Percentiles rank a stretch among this genome's conserved stretches.
Conservation (phyloP, 2,888 invertebrate genomes). For the Sarcophaga variegata region DNA sequence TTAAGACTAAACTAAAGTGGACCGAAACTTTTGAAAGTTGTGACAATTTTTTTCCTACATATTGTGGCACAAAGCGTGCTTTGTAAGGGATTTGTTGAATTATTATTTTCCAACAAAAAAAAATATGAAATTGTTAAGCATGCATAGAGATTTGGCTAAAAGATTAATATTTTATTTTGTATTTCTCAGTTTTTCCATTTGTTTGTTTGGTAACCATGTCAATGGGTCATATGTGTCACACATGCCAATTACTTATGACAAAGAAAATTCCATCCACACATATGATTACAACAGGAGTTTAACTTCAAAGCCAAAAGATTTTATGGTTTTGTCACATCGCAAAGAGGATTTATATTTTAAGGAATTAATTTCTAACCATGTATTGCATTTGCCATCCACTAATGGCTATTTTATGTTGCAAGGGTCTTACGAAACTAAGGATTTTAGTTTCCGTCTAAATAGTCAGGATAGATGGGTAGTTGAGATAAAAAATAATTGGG, state of each 20-base stretch:
- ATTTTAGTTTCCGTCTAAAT: slow-evolving; percentile 36
- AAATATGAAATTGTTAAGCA: neutral
- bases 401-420: slow-evolving; percentile 57
- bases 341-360: slow-evolving; percentile 52
- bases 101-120: slow-evolving; percentile 60
- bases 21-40: slow-evolving; percentile 51
- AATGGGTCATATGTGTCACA: slow-evolving; percentile 68
- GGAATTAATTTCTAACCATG: slow-evolving; percentile 26
- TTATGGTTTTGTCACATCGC: slow-evolving; percentile 68
- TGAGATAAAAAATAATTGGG: slow-evolving; percentile 59
- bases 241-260: slow-evolving; percentile 48
- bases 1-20: neutral
- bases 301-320: slow-evolving; percentile 61
- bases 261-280: slow-evolving; percentile 1
- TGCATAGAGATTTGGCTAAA: slow-evolving; percentile 28
- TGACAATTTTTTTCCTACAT: slow-evolving; percentile 5
- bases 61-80: slow-evolving; percentile 57
- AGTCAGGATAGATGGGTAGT: slow-evolving; percentile 36
- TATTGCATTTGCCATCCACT: slow-evolving; percentile 32
- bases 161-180: slow-evolving; percentile 38
- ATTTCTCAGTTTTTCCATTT: slow-evolving; percentile 52
- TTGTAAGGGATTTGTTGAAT: slow-evolving; percentile 68
- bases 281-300: slow-evolving; percentile 26
- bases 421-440: slow-evolving; percentile 13
- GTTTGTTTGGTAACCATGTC: slow-evolving; percentile 62